Base-by-base conservation (phyloP, 2,888 invertebrate species). In the Amphipyra berbera region DNA sequence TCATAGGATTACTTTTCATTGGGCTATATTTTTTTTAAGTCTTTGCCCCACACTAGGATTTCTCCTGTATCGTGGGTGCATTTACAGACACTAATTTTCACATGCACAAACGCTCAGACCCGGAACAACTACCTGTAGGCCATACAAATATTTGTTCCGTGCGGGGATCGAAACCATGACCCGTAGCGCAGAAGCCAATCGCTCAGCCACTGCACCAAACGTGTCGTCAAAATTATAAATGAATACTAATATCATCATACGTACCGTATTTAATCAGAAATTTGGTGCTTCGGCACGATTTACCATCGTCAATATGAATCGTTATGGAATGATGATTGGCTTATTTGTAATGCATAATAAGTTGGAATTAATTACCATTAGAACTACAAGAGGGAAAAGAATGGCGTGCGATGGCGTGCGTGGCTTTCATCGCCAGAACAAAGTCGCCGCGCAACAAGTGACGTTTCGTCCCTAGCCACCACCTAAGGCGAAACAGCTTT, bases 381-480 rank as follows among this genome's bases (percentile, higher is more conserved):
- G 85, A 87, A 89, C 86, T 89, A 88, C 86, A 86, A 81, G 82
- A 83, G 84, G 79, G 82, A 78, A 84, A 79, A 82, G 81, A 82
- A 84, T 89, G 84, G 90, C 92, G 90, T 91, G 93, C 88, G 84
- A 82, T 86, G 79, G 86, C 90, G 89, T 93, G 93, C 92, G 93
- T 92, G 92, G 89, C 91, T 91, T 93, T 92, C 90, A 90, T 84
- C 88, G 87, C 87, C 87, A 87, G 86, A 89, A 93, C 91, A 89
- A 91, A 90, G 89, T 89, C 89, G 75, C 79, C 84, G 90, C 84
- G 94, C 94, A 94, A 94, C 94, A 94, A 94, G 94, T 94, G 90
- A 92, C 85, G 89, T 87, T 86, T 81, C 83, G 79, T 74, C 85
- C 79, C 81, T 82, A 79, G 73, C 82, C 81, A 84, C 82, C 83